phyloP scores from a whole-genome alignment of 2,888 invertebrate species.

The Amphipoea oculea region DNA sequence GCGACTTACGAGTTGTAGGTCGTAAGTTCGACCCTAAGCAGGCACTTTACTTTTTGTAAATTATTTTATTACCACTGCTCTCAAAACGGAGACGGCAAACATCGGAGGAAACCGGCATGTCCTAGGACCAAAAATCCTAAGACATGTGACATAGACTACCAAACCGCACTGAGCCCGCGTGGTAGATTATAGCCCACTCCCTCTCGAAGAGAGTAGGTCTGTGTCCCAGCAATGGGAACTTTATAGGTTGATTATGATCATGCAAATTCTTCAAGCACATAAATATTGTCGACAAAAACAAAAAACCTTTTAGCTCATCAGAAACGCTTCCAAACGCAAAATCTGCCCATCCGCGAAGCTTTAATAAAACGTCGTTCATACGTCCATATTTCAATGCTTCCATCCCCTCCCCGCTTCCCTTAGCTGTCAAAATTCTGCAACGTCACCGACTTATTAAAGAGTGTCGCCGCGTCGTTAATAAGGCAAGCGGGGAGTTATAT shows the following conservation, averaged over 20 bases:
- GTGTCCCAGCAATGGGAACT: not conserved
- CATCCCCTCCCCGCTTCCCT: not conserved
- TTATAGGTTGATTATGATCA: not conserved
- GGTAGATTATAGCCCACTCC: not conserved
- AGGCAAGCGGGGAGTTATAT: constrained; percentile 63
- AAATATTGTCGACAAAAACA: constrained; percentile 14
- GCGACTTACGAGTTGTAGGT: too few species aligned
- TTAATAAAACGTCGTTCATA: constrained; percentile 63
- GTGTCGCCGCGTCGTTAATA: constrained; percentile 65
- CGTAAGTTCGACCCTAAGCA: too few species aligned
- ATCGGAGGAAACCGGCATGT: not conserved
- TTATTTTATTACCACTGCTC: not conserved
- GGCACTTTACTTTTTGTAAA: not conserved
- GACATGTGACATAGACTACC: too few species aligned
- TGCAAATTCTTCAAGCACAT: not conserved
- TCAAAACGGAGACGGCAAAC: not conserved
- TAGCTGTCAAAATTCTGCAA: constrained; percentile 66
- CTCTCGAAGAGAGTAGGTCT: not conserved
- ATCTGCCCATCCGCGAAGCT: constrained; percentile 48
- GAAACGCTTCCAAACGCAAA: constrained; percentile 39
- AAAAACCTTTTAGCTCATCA: constrained; percentile 25
- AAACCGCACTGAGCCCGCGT: not conserved
- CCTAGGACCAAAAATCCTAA: too few species aligned
- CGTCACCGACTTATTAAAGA: constrained; percentile 68
- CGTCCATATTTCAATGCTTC: constrained; percentile 61